Evolutionary conservation across 2,888 invertebrate species (phyloP), one percentile per base, ranked within the genome.

Genomic region (Trilocha varians): DNA sequence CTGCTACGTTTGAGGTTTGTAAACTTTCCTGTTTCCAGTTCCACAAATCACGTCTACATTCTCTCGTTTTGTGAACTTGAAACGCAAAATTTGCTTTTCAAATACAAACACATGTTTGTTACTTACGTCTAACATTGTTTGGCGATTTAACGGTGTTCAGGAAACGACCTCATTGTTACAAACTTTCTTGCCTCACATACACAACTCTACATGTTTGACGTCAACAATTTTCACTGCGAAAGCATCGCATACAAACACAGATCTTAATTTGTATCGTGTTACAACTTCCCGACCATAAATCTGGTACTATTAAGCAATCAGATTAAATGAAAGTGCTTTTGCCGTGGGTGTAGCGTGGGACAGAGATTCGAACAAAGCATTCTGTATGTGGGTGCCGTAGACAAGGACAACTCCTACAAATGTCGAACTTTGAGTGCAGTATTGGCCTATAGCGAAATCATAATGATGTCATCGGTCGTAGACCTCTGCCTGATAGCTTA

Each of bases 261-360:
- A 25, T 9, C 11, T 25, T 25, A 38, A 34, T 38, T 32, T 38
- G 17, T 39, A 17, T 16, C 14, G 34, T 39, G 34, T 34, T 39
- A 34, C 39, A 9, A 34, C 60, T 69, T 70, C 70, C 65, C 59
- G 59, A 50, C 56, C 57, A 68, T 65, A 66, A 70, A 65, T 65
- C 51, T 47, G 51, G 42, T 49, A 55, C 57, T 60, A 63, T 78
- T 73, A 70, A 70, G 76, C 74, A 78, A 79, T 69, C 57, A 57
- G 57, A 56, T 60, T 61, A 65, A 72, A 73, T 65, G 78, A 79
- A 80, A 78, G 78, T 77, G 77, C 62, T 69, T 57, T 56, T 49
- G 43, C 38, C 42, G 78, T 80, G 70, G 82, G 82, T 59, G 75
- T 53, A 53, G 78, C 78, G 82, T 82, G 80, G 82, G 82, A 70